phyloP scores from a whole-genome alignment of 2,797 vertebrate species.

The Chloroceryle inda region DNA sequence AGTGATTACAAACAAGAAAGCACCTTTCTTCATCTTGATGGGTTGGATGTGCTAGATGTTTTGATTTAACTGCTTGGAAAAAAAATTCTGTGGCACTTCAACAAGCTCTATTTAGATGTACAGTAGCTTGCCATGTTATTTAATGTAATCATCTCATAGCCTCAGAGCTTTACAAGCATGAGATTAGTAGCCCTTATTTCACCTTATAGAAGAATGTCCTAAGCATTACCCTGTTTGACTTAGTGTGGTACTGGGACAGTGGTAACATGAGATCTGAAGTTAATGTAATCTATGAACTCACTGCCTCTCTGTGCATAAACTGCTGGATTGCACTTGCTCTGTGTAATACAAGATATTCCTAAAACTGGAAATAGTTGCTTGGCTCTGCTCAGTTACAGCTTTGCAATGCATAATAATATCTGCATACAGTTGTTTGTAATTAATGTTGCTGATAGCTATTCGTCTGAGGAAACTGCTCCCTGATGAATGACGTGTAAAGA shows the following conservation, averaged over 20 bases:
- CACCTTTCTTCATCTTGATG: neutral
- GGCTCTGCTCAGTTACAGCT: neutral
- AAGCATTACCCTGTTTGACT: neutral
- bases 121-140: neutral
- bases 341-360: neutral
- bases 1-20: neutral
- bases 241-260: neutral
- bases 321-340: accelerated
- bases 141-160: neutral
- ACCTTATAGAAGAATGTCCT: neutral
- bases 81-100: neutral
- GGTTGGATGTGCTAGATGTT: accelerated
- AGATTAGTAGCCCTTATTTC: neutral
- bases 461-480: neutral
- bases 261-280: neutral
- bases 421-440: neutral
- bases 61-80: neutral
- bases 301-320: neutral
- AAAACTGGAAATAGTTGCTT: neutral
- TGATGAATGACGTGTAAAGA: neutral
- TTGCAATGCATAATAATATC: neutral
- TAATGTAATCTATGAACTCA: neutral
- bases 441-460: neutral
- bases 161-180: neutral
- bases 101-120: neutral